Base-by-base conservation (phyloP, 2,113 vertebrate genomes). In the Otolemur garnettii region DNA sequence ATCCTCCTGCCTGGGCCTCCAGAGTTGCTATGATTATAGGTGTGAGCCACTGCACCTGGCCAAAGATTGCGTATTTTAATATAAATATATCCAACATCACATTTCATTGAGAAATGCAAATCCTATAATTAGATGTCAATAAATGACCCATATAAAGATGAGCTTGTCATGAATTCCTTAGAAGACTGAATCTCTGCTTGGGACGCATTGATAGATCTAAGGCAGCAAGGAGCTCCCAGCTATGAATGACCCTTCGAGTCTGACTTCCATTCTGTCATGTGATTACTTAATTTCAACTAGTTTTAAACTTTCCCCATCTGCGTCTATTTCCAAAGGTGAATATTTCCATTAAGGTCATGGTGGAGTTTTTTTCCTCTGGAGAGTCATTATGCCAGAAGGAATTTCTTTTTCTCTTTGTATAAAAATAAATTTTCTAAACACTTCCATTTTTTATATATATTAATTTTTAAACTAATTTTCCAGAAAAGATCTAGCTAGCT, bases 341-440 rank as follows among this genome's bases (percentile, higher is more conserved):
- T 30, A 33, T 92, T 96, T 84, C 10, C 71, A 78, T 1, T 90
- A 62, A 12, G 5, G 30, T 59, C 80, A 87, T n/a, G 83, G 5
- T 59, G 71, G 26, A 57, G 50, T 82, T 38, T 84, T 87, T 80
- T 66, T 84, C 50, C 50, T 79, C 50, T 69, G 13, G 62, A 17
- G 5, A 80, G 28, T 91, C 50, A 72, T 59, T 82, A 87, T 57
- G 21, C 79, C 22, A 90, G 42, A 15, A 90, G 21, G 57, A 84
- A 53, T 71, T 72, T 92, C 60, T 24, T 90, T 64, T 87, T 87
- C 21, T 45, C n/a, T 88, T 89, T 62, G 15, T 35, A 80, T 96
- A 87, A 90, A 91, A 72, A 50, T 42, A 59, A 94, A 78, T 13
- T 38, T 55, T 95, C 79, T 71, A 42, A 60, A 28, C 66, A 68